Evolutionary conservation across 2,113 vertebrate species (phyloP), one percentile per base, ranked within the genome.

Genomic region (Acanthochromis polyacanthus): DNA sequence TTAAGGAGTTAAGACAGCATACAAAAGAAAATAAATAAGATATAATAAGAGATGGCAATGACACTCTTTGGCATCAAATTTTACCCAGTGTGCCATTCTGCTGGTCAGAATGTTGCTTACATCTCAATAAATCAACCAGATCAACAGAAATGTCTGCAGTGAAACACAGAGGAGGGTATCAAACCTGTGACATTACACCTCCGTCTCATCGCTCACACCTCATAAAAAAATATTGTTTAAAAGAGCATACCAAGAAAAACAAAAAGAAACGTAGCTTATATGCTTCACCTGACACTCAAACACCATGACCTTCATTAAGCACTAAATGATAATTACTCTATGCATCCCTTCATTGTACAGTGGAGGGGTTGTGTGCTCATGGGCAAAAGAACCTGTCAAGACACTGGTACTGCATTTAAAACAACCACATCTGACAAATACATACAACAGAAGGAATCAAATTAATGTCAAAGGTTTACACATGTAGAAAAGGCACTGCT

Each of bases 61-160:
- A 91, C 87, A 93, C 85, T 93, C 92, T 94, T 95, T 94, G 93
- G 92, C 91, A 89, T 91, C 77, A 84, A 67, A 53, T 76, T 73
- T 81, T 71, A 85, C 71, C 55, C 62, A 59, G 38, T 78, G 66
- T 82, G 73, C 63, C 78, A 78, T 79, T 83, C 65, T 82, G 66
- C 66, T 80, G 74, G 30, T 69, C 56, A 80, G 70, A 84, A 85
- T 66, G 66, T 61, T 74, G 59, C 58, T 68, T 36, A 83, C 77
- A 75, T 89, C 67, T 85, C 19, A 45, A 59, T 23, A 62, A 72
- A 46, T 75, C 19, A 71, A 56, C 14, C 40, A 67, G 75, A 80
- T 51, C 5, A 59, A 52, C n/a, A 68, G 72, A 70, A 59, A 28
- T 50, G 36, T 71, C 61, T 72, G 45, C 63, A 83, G 28, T 40